Conservation (phyloP, 1,140 invertebrate species). For the Drosophila erecta region DNA sequence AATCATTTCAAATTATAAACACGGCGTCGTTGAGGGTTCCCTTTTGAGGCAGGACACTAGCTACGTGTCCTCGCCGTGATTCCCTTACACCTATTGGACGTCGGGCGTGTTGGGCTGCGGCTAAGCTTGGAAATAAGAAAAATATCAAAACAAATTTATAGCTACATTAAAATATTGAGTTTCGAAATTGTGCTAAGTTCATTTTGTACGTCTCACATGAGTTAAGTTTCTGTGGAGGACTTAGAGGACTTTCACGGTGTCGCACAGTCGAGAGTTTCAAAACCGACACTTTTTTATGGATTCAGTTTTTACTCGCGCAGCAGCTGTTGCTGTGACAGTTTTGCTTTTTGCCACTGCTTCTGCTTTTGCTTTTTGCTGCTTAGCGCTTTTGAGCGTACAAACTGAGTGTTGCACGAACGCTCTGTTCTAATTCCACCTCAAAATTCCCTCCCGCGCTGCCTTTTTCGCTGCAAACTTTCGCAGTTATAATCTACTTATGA, state of each 20-base stretch:
- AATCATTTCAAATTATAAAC: constrained; percentile 79
- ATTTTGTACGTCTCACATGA: too few relatives aligned
- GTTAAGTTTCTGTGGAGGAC: neutral
- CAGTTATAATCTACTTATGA: constrained; percentile 69
- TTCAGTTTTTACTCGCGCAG: constrained; percentile 16
- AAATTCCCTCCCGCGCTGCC: constrained; percentile 14
- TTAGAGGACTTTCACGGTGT: constrained; percentile 1
- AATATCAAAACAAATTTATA: too few relatives aligned
- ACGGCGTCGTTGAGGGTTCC: constrained; percentile 46
- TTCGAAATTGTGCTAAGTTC: neutral
- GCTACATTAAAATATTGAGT: too few relatives aligned
- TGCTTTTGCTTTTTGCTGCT: constrained; percentile 37
- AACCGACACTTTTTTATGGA: constrained; percentile 22
- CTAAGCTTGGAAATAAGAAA: neutral
- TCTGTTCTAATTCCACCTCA: constrained; percentile 40
- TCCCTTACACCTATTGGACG: constrained; percentile 1
- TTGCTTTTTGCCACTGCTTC: constrained; percentile 13
- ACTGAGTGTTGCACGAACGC: constrained; percentile 66
- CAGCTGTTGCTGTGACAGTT: constrained; percentile 41
- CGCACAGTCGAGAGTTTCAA: neutral
- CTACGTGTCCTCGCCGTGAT: constrained; percentile 40
- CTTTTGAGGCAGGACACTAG: constrained; percentile 48
- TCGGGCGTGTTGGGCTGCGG: neutral
- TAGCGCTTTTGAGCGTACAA: constrained; percentile 48
- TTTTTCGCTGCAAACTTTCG: constrained; percentile 55